These are phyloP conservation scores for Leucophenga maculata DNA, from an alignment of 2,888 invertebrate genomes.

Conservation along the genomic window DNA sequence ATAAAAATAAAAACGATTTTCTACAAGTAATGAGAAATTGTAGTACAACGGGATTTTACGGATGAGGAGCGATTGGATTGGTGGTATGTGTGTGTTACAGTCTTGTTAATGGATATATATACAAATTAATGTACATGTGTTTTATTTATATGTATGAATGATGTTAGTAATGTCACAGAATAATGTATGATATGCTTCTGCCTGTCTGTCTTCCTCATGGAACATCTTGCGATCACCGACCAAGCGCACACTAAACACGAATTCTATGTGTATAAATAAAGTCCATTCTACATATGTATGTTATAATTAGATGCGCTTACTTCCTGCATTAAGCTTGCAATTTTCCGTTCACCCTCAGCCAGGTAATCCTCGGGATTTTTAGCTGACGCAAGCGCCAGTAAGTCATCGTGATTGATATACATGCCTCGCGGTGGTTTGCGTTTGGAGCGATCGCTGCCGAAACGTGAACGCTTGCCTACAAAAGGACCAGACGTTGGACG, in stretches of 20 bases:
- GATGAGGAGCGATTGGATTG: slow-evolving; percentile 9
- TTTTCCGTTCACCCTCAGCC: slow-evolving; percentile 93
- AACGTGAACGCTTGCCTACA: slow-evolving; percentile 66
- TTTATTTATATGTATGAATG: not conserved
- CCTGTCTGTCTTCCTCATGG: not conserved
- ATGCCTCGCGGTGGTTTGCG: slow-evolving; percentile 96
- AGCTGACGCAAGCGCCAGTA: slow-evolving; percentile 85
- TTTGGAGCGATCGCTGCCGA: slow-evolving; percentile 75
- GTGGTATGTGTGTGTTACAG: slow-evolving; percentile 35
- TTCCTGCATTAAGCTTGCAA: slow-evolving; percentile 95
- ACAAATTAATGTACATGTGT: no score
- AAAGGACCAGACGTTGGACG: slow-evolving; percentile 83
- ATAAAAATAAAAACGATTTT: slow-evolving; percentile 1
- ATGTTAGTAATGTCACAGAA: not conserved
- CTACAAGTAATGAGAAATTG: no score
- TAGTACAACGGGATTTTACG: no score
- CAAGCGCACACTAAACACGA: no score
- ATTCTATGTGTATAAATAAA: no score
- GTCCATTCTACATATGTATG: no score
- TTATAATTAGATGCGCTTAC: slow-evolving; percentile 79
- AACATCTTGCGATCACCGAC: no score
- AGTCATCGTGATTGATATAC: slow-evolving; percentile 97
- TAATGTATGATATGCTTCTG: not conserved
- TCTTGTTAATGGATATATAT: no score
- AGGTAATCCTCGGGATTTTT: slow-evolving; percentile 82